Evolutionary conservation across 2,113 vertebrate species (phyloP).

Genomic region (Bubo scandiacus): DNA sequence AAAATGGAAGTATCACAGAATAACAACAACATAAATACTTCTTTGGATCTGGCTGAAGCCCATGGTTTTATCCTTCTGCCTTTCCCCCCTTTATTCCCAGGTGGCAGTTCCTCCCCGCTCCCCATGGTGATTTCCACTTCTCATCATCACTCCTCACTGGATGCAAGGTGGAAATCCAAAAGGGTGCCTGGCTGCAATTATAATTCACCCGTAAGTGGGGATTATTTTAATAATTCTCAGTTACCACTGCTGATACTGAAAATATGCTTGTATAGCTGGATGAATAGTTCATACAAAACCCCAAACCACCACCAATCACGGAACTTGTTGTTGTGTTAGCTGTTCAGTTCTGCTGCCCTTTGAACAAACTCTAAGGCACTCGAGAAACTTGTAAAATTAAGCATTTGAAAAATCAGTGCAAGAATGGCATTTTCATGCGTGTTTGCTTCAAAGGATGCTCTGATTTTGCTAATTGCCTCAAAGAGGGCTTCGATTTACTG

Average conservation of each 20-base stretch:
- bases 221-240: neutral
- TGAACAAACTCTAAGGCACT: neutral
- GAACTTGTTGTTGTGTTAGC: neutral
- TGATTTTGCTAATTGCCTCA: constrained; percentile 69
- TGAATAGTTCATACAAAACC: constrained; percentile 15
- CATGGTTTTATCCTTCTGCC: neutral
- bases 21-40: neutral
- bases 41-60: neutral
- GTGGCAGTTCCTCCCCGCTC: neutral
- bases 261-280: neutral
- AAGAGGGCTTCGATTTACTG: constrained; percentile 63
- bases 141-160: neutral
- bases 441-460: constrained; percentile 65
- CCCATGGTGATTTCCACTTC: neutral
- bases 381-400: neutral
- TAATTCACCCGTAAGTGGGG: neutral
- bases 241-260: neutral
- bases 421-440: constrained; percentile 34
- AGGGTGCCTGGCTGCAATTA: neutral
- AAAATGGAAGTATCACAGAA: neutral
- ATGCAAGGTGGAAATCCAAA: neutral
- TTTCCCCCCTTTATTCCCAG: neutral
- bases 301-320: neutral
- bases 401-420: constrained; percentile 37
- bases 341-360: neutral